Evolutionary conservation across 2,888 invertebrate species (phyloP), one percentile per base, ranked within the genome.

Genomic region (Caenorhabditis wallacei): DNA sequence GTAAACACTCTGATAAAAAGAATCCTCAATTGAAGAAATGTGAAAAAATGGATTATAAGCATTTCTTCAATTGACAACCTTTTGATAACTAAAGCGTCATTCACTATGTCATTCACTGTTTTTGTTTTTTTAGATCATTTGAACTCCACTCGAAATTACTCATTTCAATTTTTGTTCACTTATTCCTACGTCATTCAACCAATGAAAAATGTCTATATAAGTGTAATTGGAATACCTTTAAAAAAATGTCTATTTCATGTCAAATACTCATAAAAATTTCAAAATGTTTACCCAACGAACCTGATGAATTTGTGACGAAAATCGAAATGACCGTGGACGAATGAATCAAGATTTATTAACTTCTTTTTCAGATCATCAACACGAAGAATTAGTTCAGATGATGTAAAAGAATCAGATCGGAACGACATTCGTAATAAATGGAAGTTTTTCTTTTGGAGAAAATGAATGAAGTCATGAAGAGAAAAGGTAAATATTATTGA

Each of bases 241-340:
- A 37, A 37, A 57, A 37, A 37, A 57, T 16, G 10, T n/a, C 40
- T 40, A 2, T 13, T 18, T 4, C 53, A 53, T 24, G 24, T 53
- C 53, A 22, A 53, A 24, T 53, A 13, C 1, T 24, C 53, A 24
- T 24, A 53, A 53, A 53, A 53, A 53, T 53, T 53, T 24, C 18
- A 13, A 20, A 37, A 35, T 57, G 20, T 59, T 59, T 40, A 40
- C 59, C 16, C 59, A 59, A 53, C 56, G 13, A 18, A 80, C 81
- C 82, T 69, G 40, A 82, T 53, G 35, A 71, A 7, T 51, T 76
- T 82, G 61, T 82, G 71, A 40, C 76, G 56, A 46, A 82, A 82
- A 53, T 76, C 82, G 11, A 68, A 20, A 35, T 76, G 76, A 35
- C 66, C 66, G 37, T 82, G 82, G 13, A 82, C 82, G 76, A 82